A percentile compares a stretch with the other conserved stretches of the same genome.
Evolutionary conservation across 2,797 vertebrate genomes (phyloP).

Genomic region (Phrynocephalus forsythii): DNA sequence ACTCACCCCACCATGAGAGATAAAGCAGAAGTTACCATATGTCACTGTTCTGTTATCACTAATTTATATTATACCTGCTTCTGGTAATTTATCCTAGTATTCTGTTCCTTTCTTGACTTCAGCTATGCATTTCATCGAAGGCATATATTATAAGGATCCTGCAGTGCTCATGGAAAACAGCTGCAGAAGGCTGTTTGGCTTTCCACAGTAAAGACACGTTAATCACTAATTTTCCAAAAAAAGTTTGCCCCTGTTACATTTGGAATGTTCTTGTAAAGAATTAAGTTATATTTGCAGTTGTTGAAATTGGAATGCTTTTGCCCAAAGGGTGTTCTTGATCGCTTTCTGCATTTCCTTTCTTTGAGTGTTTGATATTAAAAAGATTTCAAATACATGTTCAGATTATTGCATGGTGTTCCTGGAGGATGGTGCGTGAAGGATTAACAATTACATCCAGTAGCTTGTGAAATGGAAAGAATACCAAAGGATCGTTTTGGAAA

Average conservation of each 20-base stretch:
- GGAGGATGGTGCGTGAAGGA: background rate
- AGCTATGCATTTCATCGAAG: constrained; percentile 40
- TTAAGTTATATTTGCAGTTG: background rate
- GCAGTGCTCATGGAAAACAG: background rate
- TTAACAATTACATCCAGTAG: background rate
- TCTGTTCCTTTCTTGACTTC: constrained; percentile 43
- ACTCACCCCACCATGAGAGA: constrained; percentile 52
- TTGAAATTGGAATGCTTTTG: background rate
- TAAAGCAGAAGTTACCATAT: constrained; percentile 52
- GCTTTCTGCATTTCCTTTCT: background rate
- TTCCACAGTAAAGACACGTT: background rate
- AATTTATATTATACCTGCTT: constrained; percentile 43
- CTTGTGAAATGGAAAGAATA: constrained; percentile 3
- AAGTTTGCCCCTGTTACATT: background rate
- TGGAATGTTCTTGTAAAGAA: background rate
- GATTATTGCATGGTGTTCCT: background rate
- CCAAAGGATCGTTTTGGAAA: background rate
- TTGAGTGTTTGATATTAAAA: background rate
- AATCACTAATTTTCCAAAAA: constrained; percentile 4
- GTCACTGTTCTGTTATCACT: constrained; percentile 23
- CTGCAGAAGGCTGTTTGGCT: constrained; percentile 3
- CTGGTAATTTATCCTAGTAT: constrained; percentile 36
- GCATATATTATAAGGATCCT: constrained; percentile 12
- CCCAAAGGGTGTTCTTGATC: background rate
- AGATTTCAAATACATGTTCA: background rate